These are phyloP conservation scores for Poecilia gillii DNA, from an alignment of 2,797 vertebrate species.

Conservation along the genomic window DNA sequence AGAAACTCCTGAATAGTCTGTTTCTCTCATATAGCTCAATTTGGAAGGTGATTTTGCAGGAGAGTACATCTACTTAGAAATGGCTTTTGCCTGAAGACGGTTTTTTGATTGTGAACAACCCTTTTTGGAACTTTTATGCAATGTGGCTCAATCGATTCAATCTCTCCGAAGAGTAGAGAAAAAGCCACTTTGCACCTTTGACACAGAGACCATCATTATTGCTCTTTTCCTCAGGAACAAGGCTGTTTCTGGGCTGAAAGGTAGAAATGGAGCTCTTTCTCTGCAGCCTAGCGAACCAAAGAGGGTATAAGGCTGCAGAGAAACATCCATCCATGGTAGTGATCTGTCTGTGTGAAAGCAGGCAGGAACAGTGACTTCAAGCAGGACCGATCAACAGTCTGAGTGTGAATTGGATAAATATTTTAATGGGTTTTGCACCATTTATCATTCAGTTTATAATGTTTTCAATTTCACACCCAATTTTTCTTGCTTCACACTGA, in stretches of 20 bases:
- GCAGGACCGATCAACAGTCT: neutral
- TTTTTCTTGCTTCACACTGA: neutral
- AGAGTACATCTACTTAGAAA: slow-evolving; percentile 6
- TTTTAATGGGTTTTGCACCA: neutral
- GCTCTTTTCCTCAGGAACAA: slow-evolving; percentile 3
- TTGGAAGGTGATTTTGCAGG: slow-evolving; percentile 5
- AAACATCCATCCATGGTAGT: slow-evolving; percentile 3
- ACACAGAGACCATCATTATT: slow-evolving; percentile 14
- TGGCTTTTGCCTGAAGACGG: neutral
- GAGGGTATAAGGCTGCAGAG: neutral
- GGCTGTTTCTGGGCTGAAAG: slow-evolving; percentile 1
- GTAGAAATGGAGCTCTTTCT: slow-evolving; percentile 1
- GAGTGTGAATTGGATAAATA: neutral
- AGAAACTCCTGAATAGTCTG: neutral
- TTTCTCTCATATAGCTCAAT: neutral
- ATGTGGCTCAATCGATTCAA: slow-evolving; percentile 9
- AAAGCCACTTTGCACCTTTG: slow-evolving; percentile 15
- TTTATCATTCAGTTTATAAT: neutral
- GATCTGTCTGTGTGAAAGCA: slow-evolving; percentile 2
- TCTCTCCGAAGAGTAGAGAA: neutral
- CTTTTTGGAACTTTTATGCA: neutral
- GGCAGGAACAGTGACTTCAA: neutral
- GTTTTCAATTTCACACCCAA: neutral
- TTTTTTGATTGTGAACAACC: slow-evolving; percentile 1
- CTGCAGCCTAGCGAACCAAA: neutral